phyloP scores from a whole-genome alignment of 2,888 invertebrate genomes.

The Limnephilus marmoratus region DNA sequence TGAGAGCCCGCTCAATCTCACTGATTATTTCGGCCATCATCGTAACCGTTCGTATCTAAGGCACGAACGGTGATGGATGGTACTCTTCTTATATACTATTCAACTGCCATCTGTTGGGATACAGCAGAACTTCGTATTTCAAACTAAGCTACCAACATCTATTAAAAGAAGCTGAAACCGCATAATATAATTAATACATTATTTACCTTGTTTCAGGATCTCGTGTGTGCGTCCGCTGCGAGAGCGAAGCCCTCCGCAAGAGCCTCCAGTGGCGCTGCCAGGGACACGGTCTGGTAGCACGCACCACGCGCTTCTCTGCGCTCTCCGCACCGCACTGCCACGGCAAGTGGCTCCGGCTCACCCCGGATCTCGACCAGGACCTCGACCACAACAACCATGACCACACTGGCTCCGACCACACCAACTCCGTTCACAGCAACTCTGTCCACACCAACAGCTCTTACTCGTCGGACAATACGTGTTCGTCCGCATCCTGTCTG shows the following conservation, averaged over 20 bases:
- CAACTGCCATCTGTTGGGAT: too few species aligned
- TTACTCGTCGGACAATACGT: constrained; percentile 24
- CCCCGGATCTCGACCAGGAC: constrained; percentile 71
- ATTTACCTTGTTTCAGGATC: constrained; percentile 77
- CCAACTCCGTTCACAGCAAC: background rate
- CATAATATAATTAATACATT: too few species aligned
- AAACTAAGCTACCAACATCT: too few species aligned
- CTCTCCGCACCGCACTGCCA: constrained; percentile 92
- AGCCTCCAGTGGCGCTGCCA: constrained; percentile 88
- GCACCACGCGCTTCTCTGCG: constrained; percentile 89
- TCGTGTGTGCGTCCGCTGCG: constrained; percentile 88
- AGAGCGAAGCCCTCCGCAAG: constrained; percentile 87
- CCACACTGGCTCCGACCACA: background rate
- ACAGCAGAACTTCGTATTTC: too few species aligned
- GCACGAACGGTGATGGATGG: too few species aligned
- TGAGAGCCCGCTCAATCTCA: too few species aligned
- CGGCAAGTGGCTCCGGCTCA: constrained; percentile 89
- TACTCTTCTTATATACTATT: too few species aligned
- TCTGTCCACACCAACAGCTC: constrained; percentile 12
- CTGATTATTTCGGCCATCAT: too few species aligned
- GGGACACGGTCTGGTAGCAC: constrained; percentile 88
- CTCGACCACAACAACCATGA: constrained; percentile 68
- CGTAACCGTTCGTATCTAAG: too few species aligned
- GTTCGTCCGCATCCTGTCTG: constrained; percentile 53
- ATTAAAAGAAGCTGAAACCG: too few species aligned